Conservation (phyloP, 2,888 invertebrate species). For the Drosophila ezoana region DNA sequence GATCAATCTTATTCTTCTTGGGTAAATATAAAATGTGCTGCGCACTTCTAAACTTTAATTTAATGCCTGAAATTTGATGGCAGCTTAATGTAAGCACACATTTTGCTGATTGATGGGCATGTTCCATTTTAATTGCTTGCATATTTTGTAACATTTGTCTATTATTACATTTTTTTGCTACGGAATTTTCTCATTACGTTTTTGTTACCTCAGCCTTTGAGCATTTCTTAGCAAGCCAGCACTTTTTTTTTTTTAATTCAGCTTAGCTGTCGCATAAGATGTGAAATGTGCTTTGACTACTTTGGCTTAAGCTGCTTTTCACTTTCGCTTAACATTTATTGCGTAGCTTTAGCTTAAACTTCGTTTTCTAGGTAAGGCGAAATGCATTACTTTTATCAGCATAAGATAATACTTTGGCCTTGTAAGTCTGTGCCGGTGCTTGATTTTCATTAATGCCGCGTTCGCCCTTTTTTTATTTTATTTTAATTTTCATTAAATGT, state of each 20-base stretch:
- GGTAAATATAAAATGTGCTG: too few species aligned
- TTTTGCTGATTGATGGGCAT: too few species aligned
- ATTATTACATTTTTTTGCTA: too few species aligned
- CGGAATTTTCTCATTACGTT: background rate
- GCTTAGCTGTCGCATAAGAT: conserved; percentile 40
- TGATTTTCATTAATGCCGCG: conserved; percentile 32
- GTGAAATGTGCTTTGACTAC: conserved; percentile 54
- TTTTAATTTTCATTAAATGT: conserved; percentile 44
- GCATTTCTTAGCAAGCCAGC: conserved; percentile 1
- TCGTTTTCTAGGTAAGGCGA: conserved; percentile 4
- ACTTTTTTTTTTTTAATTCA: conserved; percentile 31
- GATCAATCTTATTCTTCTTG: background rate
- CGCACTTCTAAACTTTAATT: too few species aligned
- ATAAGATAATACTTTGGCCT: conserved; percentile 47
- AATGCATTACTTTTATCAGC: conserved; percentile 44
- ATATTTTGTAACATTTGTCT: too few species aligned
- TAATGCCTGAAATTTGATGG: too few species aligned
- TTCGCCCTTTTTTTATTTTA: conserved; percentile 7
- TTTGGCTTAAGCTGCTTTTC: conserved; percentile 54
- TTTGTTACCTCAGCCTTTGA: background rate
- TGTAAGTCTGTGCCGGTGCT: conserved; percentile 23
- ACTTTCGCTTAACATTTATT: conserved; percentile 47
- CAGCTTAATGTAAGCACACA: too few species aligned
- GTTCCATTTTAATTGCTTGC: too few species aligned
- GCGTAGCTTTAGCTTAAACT: conserved; percentile 22